These are phyloP conservation scores for Brachionus koreanus DNA, from an alignment of 1,140 invertebrate genomes.

Conservation along the genomic window DNA sequence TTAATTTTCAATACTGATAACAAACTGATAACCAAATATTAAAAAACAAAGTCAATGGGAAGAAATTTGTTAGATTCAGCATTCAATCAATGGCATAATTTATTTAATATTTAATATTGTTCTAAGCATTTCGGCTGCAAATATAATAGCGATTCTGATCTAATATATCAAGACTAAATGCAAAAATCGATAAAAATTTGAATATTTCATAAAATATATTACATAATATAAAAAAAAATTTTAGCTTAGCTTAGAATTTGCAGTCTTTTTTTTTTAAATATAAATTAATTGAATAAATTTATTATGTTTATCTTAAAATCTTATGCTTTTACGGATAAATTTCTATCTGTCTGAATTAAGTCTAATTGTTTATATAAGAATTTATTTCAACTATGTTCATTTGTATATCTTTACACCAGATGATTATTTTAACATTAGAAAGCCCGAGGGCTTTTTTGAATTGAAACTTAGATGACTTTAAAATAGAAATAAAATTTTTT, in stretches of 20 bases:
- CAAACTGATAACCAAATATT: not conserved
- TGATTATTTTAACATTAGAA: too few relatives aligned
- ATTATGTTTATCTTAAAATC: not conserved
- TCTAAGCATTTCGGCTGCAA: too few relatives aligned
- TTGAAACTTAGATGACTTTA: too few relatives aligned
- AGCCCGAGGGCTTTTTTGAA: too few relatives aligned
- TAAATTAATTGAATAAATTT: not conserved
- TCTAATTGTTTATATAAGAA: not conserved
- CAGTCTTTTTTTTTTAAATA: not conserved
- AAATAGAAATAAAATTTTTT: too few relatives aligned
- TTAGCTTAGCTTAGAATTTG: not conserved
- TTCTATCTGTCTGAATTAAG: not conserved
- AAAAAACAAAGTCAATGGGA: not conserved
- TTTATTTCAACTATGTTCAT: not conserved
- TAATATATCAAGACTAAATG: not conserved
- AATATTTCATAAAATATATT: not conserved
- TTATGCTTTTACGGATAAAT: not conserved
- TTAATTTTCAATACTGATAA: too few relatives aligned
- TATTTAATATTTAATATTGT: not conserved
- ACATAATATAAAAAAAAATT: not conserved
- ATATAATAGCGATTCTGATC: not conserved
- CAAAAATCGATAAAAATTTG: slow-evolving; percentile 18
- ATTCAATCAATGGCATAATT: not conserved
- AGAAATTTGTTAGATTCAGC: not conserved
- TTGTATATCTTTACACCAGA: not conserved